phyloP scores from a whole-genome alignment of 2,888 invertebrate genomes.

The Fragum sueziense region DNA sequence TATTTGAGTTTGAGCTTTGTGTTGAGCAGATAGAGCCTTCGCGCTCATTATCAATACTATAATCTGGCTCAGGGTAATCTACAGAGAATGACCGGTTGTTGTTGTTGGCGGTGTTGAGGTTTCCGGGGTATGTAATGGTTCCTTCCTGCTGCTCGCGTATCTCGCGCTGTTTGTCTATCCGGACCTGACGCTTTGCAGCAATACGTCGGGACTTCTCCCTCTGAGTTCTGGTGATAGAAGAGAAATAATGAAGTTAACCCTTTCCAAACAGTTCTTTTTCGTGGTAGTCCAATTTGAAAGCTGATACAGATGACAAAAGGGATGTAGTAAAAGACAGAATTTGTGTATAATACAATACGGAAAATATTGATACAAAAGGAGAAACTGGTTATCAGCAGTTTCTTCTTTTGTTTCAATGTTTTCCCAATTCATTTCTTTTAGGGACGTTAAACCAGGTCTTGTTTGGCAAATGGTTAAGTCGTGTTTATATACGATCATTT shows the following conservation, averaged over 20 bases:
- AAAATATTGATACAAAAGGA: too few relatives aligned
- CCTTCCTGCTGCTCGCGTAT: slow-evolving; percentile 9
- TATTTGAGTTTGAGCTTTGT: slow-evolving; percentile 48
- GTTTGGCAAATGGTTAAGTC: background rate
- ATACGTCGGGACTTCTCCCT: slow-evolving; percentile 53
- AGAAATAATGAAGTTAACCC: background rate
- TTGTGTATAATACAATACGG: too few relatives aligned
- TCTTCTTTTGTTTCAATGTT: too few relatives aligned
- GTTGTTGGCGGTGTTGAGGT: background rate
- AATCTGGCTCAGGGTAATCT: slow-evolving; percentile 15
- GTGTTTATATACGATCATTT: background rate
- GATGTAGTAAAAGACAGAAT: too few relatives aligned
- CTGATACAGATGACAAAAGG: too few relatives aligned
- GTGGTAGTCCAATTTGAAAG: too few relatives aligned
- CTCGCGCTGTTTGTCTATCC: slow-evolving; percentile 41
- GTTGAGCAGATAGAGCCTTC: slow-evolving; percentile 49
- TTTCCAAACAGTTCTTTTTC: background rate
- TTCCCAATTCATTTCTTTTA: too few relatives aligned
- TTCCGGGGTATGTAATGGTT: background rate
- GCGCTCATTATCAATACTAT: slow-evolving; percentile 28
- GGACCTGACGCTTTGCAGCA: slow-evolving; percentile 56
- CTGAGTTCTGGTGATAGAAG: slow-evolving; percentile 47
- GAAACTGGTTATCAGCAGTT: too few relatives aligned
- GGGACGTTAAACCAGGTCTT: too few relatives aligned
- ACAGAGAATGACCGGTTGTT: slow-evolving; percentile 14